Evolutionary conservation across 1,140 invertebrate species (phyloP), one percentile per base, ranked within the genome.

Genomic region (Drosophila malerkotliana): DNA sequence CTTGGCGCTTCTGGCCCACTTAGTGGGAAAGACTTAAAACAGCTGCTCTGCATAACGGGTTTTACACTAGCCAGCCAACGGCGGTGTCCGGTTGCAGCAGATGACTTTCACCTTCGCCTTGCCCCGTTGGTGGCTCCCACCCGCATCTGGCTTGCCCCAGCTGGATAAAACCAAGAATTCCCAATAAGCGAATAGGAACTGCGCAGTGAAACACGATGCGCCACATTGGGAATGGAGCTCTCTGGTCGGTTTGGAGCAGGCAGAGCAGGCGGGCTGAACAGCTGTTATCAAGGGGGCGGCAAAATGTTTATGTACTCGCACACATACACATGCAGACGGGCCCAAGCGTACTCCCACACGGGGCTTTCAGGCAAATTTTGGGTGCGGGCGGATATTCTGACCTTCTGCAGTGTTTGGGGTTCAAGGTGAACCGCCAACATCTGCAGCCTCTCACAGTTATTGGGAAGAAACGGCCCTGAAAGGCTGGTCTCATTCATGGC

Each of bases 31-130:
- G 21, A 14, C 47, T 12, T 28, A 24, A 21, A 76, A 45, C 79
- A 61, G 54, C 44, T 56, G 45, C 55, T 56, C 12, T 56, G 64
- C 45, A 60, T 53, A 60, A 76, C 76, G 45, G 49, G 72, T 76
- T 64, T 77, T 56, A 39, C 62, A 67, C 41, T 44, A 8, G 41
- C 14, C 41, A 44, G 34, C 41, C 18, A 47, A 39, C 34, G 51
- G 30, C 24, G 34, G 34, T 14, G 9, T 26, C 21, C 14, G 41
- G 39, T 64, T 75, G 45, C 79, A 83, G 79, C 79, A 81, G 82
- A 68, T 81, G 80, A 88, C 82, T 85, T 85, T 85, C 79, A 85
- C 82, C 82, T 85, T 85, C 83, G 85, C 82, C 80, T 82, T 88
- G 82, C 68, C 52, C 60, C 24, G 8, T 8, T 8, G 37, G 24